Evolutionary conservation across 2,797 vertebrate genomes (phyloP), one percentile per base, ranked within the genome.

Genomic region (Ctenochaetus hawaiiensis): DNA sequence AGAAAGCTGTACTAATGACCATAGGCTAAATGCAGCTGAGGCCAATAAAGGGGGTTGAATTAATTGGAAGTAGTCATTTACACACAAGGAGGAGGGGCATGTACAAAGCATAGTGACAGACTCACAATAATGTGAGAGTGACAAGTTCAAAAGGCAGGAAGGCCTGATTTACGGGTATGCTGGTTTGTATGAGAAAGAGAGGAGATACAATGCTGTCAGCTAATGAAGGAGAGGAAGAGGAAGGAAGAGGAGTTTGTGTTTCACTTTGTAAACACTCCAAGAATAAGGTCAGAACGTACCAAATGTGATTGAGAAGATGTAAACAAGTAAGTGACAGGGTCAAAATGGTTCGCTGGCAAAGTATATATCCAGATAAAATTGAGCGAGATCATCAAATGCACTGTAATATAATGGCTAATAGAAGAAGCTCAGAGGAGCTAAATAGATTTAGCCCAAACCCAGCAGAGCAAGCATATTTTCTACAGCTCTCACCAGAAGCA

Each of bases 401-500:
- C 47, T 70, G 16, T 64, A 64, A 73, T 56, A 72, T 72, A 82
- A 77, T 62, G 72, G 52, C 48, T 56, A 67, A 63, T 58, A 58
- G 54, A 72, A 63, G 76, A 80, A 77, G 82, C 80, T 87, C 72
- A 74, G 59, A 76, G 79, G 53, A 78, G 75, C 78, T 74, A 82
- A 86, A 85, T 64, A 75, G 76, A 87, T 87, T 86, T 73, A 81
- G 47, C 23, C 37, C 20, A 49, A 74, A 75, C 75, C 37, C 34
- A 86, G 86, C 82, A 75, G 67, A 4, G 75, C 83, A 80, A 86
- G 89, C 87, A 89, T 39, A 86, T 89, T 88, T 84, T 81, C 75
- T 75, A 78, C 82, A 82, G 78, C 63, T 79, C 66, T 82, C 70
- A 72, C 75, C 79, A 84, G 75, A 73, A 87, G 83, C 82, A 81